Evolutionary conservation across 2,113 vertebrate genomes (phyloP).

Genomic region (Oreotrochilus melanogaster): DNA sequence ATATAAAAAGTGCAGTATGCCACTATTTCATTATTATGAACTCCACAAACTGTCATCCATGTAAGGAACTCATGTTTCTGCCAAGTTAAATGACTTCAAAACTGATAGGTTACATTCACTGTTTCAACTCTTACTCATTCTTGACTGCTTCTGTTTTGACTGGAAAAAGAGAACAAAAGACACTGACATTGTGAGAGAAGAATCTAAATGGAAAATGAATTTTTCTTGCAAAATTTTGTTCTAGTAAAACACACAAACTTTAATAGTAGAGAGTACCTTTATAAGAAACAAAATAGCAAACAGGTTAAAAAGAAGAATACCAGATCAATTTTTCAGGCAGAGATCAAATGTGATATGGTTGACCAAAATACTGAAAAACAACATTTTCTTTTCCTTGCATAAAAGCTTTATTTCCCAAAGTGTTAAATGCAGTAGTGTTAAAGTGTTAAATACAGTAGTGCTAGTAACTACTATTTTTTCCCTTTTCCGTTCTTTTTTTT

Average conservation of each 20-base stretch:
- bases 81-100: not conserved
- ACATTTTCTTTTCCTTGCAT: not conserved
- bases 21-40: not conserved
- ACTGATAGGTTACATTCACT: not conserved
- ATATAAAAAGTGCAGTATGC: not conserved
- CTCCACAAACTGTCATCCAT: not conserved
- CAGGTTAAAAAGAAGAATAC: not conserved
- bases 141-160: not conserved
- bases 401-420: not conserved
- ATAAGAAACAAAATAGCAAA: not conserved
- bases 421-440: not conserved
- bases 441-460: not conserved
- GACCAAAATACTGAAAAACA: not conserved
- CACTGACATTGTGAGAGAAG: not conserved
- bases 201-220: not conserved
- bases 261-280: not conserved
- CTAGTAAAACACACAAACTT: not conserved
- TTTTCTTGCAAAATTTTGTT: slow-evolving; percentile 10
- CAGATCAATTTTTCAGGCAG: not conserved
- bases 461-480: slow-evolving; percentile 77
- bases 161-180: not conserved
- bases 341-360: not conserved
- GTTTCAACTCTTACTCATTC: not conserved
- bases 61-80: not conserved
- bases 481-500: slow-evolving; percentile 70